Conservation (phyloP, 2,113 vertebrate genomes). For the Tympanuchus pallidicinctus region DNA sequence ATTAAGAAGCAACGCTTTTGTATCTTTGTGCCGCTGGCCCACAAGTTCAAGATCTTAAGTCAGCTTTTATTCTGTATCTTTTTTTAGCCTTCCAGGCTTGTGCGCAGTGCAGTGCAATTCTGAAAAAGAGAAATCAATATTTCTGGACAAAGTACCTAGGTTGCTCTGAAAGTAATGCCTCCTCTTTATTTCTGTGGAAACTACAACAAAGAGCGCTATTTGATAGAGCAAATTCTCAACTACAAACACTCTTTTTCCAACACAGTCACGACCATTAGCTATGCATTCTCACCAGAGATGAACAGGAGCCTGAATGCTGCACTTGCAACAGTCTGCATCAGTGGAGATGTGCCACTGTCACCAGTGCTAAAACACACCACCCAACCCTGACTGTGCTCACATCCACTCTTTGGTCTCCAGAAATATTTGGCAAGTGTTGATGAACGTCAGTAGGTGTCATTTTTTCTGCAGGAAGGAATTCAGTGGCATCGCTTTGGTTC, state of each 20-base stretch:
- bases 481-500: background rate
- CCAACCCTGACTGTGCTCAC: background rate
- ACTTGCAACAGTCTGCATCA: too few species aligned
- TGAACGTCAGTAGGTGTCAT: background rate
- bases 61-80: background rate
- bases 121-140: background rate
- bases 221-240: too few species aligned
- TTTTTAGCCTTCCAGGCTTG: background rate
- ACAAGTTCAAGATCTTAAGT: background rate
- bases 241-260: too few species aligned
- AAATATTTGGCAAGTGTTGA: background rate
- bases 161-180: too few species aligned
- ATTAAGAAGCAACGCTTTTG: constrained; percentile 6
- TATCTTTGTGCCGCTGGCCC: background rate
- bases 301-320: too few species aligned
- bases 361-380: background rate
- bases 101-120: background rate
- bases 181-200: too few species aligned
- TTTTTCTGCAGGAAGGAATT: background rate
- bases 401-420: background rate
- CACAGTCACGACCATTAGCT: background rate
- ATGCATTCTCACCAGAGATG: too few species aligned
- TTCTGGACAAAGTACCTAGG: background rate
- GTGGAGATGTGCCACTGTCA: background rate
- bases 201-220: too few species aligned